Base-by-base conservation (phyloP, 1,140 invertebrate species). In the Sycophila sp. region DNA sequence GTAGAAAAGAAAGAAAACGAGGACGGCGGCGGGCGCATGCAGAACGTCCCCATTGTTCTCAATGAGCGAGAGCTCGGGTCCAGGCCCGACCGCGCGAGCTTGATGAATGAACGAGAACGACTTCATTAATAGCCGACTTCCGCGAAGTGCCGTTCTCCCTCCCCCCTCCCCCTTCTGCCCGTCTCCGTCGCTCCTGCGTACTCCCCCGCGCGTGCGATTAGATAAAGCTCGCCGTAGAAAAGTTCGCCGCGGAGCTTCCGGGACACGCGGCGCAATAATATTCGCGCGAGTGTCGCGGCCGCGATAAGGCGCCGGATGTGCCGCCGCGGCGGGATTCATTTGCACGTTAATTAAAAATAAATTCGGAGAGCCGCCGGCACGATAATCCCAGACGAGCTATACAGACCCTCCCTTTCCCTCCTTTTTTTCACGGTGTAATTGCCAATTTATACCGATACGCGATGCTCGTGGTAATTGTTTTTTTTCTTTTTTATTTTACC, bases 321-420 rank as follows among this genome's bases (percentile, higher is more conserved):
- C 55, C 64, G 45, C 55, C 58, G 19, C 7, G 70, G 62, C 51
- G 69, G 19, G 17, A 17, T 75, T 78, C 76, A 78, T 78, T 78
- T 78, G 76, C 76, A 78, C 76, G 62, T 78, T 78, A 78, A 78
- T 78, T 78, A 78, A 75, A 78, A 78, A 78, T 78, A 77, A 77
- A 78, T 77, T 75, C 42, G 24, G 51, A 65, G 56, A 55, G 28
- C 40, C 22, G 28, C 11, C 8, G 42, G 59, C 17, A 22, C 40
- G 45, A 63, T 63, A 63, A 63, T 63, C 30, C 60, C 42, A 28
- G 40, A 30, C 30, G 56, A 15, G 60, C n/a, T 60, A 19, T 13
- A n/a, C 6, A 10, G 24, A 13, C 24, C 2, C 56, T 32, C 34
- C 36, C 56, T 42, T 59, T 59, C 24, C n/a, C 4, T n/a, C 19